Evolutionary conservation across 2,888 invertebrate species (phyloP), one percentile per base, ranked within the genome.

Genomic region (Eupeodes latifasciatus): DNA sequence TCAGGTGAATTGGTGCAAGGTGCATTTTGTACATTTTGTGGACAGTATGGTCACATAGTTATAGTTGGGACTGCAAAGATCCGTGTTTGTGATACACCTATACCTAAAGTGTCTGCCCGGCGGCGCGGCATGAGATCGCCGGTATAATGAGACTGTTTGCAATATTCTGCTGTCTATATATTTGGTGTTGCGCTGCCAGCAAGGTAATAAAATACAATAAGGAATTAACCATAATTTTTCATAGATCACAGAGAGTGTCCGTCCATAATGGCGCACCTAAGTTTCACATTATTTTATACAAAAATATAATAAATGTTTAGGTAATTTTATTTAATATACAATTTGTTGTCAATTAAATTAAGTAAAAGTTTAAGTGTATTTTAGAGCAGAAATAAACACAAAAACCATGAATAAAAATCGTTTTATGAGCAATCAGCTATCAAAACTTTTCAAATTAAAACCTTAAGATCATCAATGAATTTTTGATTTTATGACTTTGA

Each of bases 1-100:
- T 34, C 27, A 66, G 27, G 66, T 49, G 66, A 66, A 66, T 66
- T 66, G 66, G 49, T 66, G 66, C 49, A 66, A 66, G 47, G 49
- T 66, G 47, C 44, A 27, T 49, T 66, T 7, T 19, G 49, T 66
- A 19, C 44, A 27, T 49, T 66, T 7, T 49, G 49, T 34, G 66
- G 66, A 49, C 49, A 49, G n/a, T 49, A 44, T 62, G 62, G 62
- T 47, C 47, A 66, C 19, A n/a, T 16, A 10, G 5, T 10, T 19
- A 27, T 49, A 49, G 34, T 67, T 67, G 34, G 14, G 49, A n/a
- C n/a, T 34, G 1, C 14, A 64, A 14, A 67, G 49, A 49, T 67
- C 66, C 27, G 49, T 49, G 66, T 66, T 66, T 27, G 66, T 34
- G 27, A 51, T 51, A n/a, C 27, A 12, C 19, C 40, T n/a, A n/a